These are phyloP conservation scores for Seladonia tumulorum DNA, from an alignment of 2,888 invertebrate species.

Conservation along the genomic window DNA sequence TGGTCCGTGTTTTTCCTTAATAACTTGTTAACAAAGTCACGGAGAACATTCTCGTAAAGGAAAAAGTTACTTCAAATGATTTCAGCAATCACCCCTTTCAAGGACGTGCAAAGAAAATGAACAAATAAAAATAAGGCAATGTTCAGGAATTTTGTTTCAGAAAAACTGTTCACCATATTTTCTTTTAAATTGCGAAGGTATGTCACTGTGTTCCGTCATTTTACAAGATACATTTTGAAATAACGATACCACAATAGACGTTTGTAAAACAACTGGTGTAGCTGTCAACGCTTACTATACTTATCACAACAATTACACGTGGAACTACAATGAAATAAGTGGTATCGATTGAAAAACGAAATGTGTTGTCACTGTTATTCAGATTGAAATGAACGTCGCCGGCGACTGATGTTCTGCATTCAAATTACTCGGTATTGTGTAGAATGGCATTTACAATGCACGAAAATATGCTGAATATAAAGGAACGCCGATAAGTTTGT, in stretches of 20 bases:
- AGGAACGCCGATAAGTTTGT: not conserved
- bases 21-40: no score
- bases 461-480: not conserved
- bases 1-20: no score
- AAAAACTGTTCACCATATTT: not conserved
- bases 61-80: no score
- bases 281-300: not conserved
- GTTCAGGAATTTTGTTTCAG: not conserved
- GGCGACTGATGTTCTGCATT: not conserved
- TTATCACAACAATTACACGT: not conserved
- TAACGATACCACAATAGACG: no score
- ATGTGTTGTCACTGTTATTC: not conserved
- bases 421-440: not conserved
- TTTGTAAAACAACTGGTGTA: not conserved
- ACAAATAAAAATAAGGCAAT: not conserved
- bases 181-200: no score
- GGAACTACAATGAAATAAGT: not conserved
- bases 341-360: not conserved
- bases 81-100: no score
- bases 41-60: no score
- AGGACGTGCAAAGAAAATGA: no score
- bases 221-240: no score
- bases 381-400: not conserved
- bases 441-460: not conserved
- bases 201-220: no score